Conservation (phyloP, 2,113 vertebrate species). For the Ophthalmolycus amberensis region DNA sequence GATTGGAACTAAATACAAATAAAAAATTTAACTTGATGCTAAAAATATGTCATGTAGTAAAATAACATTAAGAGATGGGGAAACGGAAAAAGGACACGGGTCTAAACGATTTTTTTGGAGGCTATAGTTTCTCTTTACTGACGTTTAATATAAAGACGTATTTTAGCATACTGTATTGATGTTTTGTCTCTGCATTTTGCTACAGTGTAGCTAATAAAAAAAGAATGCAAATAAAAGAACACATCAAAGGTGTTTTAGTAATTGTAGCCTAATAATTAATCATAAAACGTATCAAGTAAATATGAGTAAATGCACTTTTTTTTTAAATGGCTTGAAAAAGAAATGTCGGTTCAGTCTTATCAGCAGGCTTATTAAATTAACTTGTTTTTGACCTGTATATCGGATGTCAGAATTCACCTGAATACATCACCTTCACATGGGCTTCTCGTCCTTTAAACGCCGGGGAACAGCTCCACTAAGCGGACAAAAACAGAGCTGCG, state of each 20-base stretch:
- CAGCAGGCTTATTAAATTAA: not conserved
- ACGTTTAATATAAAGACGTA: not conserved
- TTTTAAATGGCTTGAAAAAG: not conserved
- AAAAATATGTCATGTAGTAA: not conserved
- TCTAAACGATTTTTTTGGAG: not conserved
- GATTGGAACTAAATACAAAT: not conserved
- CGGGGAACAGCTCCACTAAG: constrained; percentile 57
- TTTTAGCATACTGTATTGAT: not conserved
- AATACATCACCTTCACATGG: constrained; percentile 17
- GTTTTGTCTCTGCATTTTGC: not conserved
- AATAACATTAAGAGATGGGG: not conserved
- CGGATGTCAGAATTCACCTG: not conserved
- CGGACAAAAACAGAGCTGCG: constrained; percentile 36
- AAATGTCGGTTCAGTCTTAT: not conserved
- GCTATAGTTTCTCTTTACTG: not conserved
- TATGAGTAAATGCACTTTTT: not conserved
- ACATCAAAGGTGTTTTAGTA: not conserved
- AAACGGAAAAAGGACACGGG: not conserved
- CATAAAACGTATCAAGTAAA: not conserved
- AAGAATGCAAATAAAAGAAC: not conserved
- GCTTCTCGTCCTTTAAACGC: not conserved
- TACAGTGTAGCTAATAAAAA: not conserved
- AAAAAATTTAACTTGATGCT: not conserved
- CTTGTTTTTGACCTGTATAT: not conserved
- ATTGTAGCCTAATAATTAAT: not conserved